Conservation (phyloP, 2,113 vertebrate genomes). For the Tachycineta bicolor region DNA sequence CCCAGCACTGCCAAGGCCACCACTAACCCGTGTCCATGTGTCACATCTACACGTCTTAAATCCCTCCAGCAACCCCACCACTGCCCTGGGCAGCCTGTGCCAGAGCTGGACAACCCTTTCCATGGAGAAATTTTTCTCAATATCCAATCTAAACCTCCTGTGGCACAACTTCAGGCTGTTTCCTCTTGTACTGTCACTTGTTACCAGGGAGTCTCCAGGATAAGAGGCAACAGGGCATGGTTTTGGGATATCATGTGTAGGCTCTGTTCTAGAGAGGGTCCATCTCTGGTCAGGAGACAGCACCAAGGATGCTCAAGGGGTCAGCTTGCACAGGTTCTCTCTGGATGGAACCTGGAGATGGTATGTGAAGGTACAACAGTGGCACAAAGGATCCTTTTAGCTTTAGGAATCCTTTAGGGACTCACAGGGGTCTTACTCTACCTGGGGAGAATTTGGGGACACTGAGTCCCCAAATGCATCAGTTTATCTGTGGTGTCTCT, state of each 20-base stretch:
- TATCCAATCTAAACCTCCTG: neutral
- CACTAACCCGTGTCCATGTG: neutral
- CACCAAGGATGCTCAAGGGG: neutral
- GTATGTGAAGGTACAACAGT: neutral
- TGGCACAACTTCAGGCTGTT: neutral
- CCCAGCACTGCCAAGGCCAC: neutral
- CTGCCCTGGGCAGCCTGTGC: neutral
- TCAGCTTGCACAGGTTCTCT: neutral
- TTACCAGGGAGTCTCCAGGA: neutral
- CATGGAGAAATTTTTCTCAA: neutral
- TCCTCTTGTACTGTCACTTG: rapidly evolving
- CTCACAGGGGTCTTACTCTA: neutral
- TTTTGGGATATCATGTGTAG: neutral
- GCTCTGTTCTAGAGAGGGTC: neutral
- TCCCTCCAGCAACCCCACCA: neutral
- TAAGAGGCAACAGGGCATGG: neutral
- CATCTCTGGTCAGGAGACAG: neutral
- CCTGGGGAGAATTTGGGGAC: neutral
- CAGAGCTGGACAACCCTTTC: neutral
- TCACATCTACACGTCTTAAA: neutral
- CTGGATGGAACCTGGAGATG: too few species aligned
- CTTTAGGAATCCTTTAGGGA: neutral
- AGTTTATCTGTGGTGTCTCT: neutral
- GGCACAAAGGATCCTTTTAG: neutral
- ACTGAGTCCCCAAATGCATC: neutral